Base-by-base conservation (phyloP, 2,797 vertebrate genomes). In the Ctenopoma multispine region DNA sequence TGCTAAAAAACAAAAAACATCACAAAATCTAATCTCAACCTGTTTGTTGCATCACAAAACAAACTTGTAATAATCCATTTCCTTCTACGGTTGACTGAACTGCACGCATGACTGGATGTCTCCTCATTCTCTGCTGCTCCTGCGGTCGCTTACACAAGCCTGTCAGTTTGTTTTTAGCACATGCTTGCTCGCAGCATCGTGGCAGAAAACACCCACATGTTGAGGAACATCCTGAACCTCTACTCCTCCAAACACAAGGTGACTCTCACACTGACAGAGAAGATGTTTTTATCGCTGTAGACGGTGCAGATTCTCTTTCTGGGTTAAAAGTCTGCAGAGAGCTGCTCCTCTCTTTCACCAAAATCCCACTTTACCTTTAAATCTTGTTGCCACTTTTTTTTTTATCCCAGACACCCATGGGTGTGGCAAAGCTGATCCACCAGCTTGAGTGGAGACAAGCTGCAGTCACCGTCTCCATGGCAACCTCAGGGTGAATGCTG, bases 401-500 rank as follows among this genome's bases (percentile, higher is more conserved):
- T 46, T 79, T n/a, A 31, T 51, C 64, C 73, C 69, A 83, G 69
- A 89, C 76, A 79, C 81, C 70, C 77, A 62, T 53, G 83, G 88
- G 87, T 75, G 87, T 83, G 84, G 80, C 85, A 81, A 82, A 80
- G 73, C 64, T 43, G n/a, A 63, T 82, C 61, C 61, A 1, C 73
- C 79, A 48, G 54, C 75, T 61, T 21, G 48, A 79, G 71, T 14
- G 13, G 40, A 85, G 72, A 79, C 41, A 61, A 82, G 81, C 53
- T 17, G 20, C 69, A 62, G 69, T 3, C 31, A 4, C 69, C 0
- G 80, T 92, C 86, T 81, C 88, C 90, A 84, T 43, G 50, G 86
- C 82, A 90, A 92, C 90, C 23, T n/a, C 3, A 24, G 65, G 72
- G 59, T 7, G 79, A 77, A 79, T 79, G 77, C 77, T 59, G 79